phyloP scores from a whole-genome alignment of 2,113 vertebrate species.

The Zosterops lateralis region DNA sequence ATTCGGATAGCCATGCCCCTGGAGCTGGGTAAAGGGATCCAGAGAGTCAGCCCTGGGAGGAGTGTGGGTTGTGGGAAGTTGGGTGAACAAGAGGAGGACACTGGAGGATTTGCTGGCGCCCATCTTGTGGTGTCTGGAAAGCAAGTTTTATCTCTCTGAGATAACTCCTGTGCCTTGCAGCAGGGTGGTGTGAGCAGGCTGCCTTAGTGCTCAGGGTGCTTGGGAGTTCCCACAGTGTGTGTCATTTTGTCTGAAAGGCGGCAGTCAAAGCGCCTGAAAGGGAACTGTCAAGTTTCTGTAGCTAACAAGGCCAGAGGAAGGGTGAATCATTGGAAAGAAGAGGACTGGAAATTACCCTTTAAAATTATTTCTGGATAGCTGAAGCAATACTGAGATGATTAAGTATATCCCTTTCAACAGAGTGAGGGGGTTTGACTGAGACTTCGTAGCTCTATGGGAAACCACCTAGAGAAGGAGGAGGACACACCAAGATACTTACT shows the following conservation, averaged over 20 bases:
- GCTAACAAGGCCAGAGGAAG: neutral
- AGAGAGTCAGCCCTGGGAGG: neutral
- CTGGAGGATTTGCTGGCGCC: neutral
- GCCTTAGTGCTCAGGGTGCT: neutral
- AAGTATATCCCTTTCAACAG: neutral
- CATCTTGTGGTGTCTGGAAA: neutral
- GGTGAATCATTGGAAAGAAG: neutral
- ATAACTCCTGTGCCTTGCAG: neutral
- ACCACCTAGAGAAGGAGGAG: neutral
- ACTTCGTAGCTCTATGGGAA: neutral
- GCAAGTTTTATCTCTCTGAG: neutral
- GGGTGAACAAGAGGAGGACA: neutral
- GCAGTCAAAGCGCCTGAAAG: neutral
- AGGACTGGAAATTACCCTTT: neutral
- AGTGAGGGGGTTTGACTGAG: neutral
- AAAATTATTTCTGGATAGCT: neutral
- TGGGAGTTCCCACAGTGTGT: neutral
- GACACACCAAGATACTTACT: neutral
- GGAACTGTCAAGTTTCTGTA: neutral
- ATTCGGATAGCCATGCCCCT: rapidly evolving
- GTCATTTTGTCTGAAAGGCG: neutral
- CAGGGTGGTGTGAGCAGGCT: neutral
- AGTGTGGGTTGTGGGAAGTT: neutral
- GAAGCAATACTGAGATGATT: neutral
- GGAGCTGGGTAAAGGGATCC: neutral